Percentiles rank a stretch among this genome's conserved stretches.
Evolutionary conservation across 2,888 invertebrate species (phyloP).

Genomic region (Thymelicus lineola): DNA sequence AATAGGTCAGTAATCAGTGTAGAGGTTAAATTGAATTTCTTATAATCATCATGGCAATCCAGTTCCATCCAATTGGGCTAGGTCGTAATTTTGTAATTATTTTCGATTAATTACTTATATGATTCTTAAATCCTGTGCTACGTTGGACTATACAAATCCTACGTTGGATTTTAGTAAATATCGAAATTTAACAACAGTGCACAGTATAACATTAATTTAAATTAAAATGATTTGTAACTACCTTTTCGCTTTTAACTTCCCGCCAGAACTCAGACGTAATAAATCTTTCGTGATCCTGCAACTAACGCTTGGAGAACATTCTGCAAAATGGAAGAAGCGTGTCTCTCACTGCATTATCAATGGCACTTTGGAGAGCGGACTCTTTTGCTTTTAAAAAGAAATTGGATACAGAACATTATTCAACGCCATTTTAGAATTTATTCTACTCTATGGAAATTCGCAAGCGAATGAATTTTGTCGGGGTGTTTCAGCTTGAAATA

Average conservation of each 20-base stretch:
- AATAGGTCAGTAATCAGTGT: neutral
- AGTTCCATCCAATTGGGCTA: too few relatives aligned
- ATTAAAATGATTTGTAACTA: neutral
- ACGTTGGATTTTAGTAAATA: too few relatives aligned
- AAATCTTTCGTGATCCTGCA: constrained; percentile 10
- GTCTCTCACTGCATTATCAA: constrained; percentile 4
- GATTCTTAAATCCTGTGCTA: too few relatives aligned
- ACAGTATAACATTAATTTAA: too few relatives aligned
- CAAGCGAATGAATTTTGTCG: neutral
- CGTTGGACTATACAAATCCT: too few relatives aligned
- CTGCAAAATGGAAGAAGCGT: constrained; percentile 8
- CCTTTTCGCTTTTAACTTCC: neutral
- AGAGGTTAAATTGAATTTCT: too few relatives aligned
- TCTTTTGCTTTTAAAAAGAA: neutral
- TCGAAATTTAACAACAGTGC: too few relatives aligned
- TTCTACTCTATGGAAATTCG: neutral
- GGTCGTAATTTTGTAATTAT: too few relatives aligned
- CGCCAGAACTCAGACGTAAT: neutral
- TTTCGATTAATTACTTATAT: too few relatives aligned
- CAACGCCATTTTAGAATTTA: neutral
- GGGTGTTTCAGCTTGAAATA: too few relatives aligned
- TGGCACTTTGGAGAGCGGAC: neutral
- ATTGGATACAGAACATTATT: neutral
- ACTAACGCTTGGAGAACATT: neutral
- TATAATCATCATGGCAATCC: too few relatives aligned